Conservation (phyloP, 30 jellyfish, hydroid and myxozoan genomes). For the Aurelia sp. region DNA sequence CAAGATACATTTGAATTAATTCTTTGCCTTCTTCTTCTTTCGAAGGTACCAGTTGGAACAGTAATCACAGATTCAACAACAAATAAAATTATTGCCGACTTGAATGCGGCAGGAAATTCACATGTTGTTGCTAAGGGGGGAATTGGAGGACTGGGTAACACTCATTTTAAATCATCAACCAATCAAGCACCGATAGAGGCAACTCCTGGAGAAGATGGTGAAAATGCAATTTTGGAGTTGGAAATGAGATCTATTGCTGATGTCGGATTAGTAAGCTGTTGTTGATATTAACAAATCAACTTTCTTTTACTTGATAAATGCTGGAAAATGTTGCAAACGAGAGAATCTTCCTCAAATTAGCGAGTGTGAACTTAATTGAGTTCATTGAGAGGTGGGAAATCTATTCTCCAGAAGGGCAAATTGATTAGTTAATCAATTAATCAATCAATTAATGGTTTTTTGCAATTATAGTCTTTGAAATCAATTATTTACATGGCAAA, state of each 20-base stretch:
- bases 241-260: conserved; percentile 97
- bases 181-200: conserved; percentile 82
- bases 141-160: conserved; percentile 90
- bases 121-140: conserved; percentile 85
- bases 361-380: too few relatives aligned
- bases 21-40: neutral
- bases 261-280: conserved; percentile 87
- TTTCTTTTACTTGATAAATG: neutral
- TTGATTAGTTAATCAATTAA: too few relatives aligned
- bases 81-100: conserved; percentile 43
- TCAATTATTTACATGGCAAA: too few relatives aligned
- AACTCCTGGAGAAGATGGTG: conserved; percentile 91
- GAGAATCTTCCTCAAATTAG: neutral
- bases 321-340: neutral
- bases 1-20: too few relatives aligned
- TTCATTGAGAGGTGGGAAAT: too few relatives aligned
- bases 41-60: conserved; percentile 96
- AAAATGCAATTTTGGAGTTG: conserved; percentile 55
- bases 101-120: conserved; percentile 34
- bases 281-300: neutral
- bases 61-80: conserved; percentile 49
- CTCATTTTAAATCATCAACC: conserved; percentile 78
- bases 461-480: too few relatives aligned
- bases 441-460: too few relatives aligned
- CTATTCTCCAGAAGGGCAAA: too few relatives aligned